phyloP scores from a whole-genome alignment of 2,113 vertebrate genomes.

The Nycticebus coucang region DNA sequence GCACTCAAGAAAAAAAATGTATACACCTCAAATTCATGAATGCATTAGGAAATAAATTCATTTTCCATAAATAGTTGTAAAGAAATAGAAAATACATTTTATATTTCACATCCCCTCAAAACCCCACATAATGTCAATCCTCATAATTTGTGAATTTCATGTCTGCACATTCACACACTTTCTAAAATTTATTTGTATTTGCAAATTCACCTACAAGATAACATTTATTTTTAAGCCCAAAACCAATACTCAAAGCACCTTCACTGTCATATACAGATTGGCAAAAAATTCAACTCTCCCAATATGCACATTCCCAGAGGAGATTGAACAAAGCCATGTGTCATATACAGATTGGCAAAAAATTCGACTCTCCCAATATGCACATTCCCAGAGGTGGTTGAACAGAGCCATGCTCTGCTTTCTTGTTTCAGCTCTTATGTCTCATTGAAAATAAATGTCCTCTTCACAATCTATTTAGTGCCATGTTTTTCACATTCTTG shows the following conservation, averaged over 20 bases:
- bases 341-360: not conserved
- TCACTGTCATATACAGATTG: not conserved
- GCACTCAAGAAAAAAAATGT: not conserved
- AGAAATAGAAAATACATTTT: not conserved
- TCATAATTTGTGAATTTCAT: not conserved
- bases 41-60: not conserved
- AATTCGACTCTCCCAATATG: not conserved
- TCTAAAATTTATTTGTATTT: not conserved
- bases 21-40: not conserved
- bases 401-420: not conserved
- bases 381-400: not conserved
- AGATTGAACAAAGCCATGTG: not conserved
- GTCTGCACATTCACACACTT: not conserved
- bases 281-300: not conserved
- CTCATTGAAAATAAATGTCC: not conserved
- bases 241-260: not conserved
- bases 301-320: not conserved
- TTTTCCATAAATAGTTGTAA: not conserved
- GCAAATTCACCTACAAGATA: not conserved
- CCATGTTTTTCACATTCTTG: not conserved
- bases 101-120: not conserved
- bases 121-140: not conserved
- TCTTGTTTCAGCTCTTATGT: not conserved
- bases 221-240: not conserved
- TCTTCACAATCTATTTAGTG: not conserved